Percentiles rank a stretch among this genome's conserved stretches.
Evolutionary conservation across 2,797 vertebrate genomes (phyloP).

Genomic region (Gallirallus australis): DNA sequence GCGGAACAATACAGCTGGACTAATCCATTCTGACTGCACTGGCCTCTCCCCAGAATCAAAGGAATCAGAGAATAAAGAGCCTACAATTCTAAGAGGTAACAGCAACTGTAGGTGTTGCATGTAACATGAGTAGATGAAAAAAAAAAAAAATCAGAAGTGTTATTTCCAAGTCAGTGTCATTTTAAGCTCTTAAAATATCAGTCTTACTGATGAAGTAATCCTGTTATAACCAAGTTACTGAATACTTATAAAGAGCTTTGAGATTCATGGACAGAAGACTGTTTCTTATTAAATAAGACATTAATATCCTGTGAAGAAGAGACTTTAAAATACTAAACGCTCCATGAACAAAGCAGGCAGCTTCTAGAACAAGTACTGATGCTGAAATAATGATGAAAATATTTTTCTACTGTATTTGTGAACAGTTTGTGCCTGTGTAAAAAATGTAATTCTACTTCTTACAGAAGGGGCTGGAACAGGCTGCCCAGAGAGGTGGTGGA

Average conservation of each 20-base stretch:
- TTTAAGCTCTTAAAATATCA: slow-evolving; percentile 9
- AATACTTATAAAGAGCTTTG: slow-evolving; percentile 3
- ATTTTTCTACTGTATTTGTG: background rate
- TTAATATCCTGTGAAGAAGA: background rate
- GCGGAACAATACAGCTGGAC: background rate
- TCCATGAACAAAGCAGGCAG: background rate
- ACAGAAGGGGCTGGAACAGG: too few species aligned
- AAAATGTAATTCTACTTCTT: background rate
- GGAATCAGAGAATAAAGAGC: background rate
- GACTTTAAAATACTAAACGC: background rate
- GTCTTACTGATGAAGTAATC: background rate
- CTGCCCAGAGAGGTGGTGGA: too few species aligned
- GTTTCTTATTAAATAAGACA: background rate
- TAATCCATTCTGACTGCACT: background rate
- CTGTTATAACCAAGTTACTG: background rate
- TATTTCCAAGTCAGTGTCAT: slow-evolving; percentile 6
- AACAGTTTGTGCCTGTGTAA: background rate
- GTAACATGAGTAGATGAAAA: background rate
- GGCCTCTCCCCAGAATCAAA: background rate
- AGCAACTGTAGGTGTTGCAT: background rate
- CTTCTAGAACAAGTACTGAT: background rate
- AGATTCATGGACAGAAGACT: background rate
- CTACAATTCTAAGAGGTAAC: background rate
- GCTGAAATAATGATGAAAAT: background rate
- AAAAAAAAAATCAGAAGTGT: background rate